Conservation (phyloP, 2,113 vertebrate species). For the Propithecus coquereli region DNA sequence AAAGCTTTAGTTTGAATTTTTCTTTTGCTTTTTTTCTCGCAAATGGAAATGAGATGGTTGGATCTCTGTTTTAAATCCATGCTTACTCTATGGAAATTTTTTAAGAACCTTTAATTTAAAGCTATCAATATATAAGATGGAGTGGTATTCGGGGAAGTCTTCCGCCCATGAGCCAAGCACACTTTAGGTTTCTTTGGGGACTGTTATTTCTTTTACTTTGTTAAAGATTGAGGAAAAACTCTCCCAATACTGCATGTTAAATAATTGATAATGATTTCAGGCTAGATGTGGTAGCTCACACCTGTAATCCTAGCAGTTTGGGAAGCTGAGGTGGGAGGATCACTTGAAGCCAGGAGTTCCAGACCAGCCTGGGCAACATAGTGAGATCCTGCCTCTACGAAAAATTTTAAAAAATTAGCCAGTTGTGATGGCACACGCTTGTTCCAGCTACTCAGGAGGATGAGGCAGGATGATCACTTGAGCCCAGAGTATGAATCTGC, state of each 20-base stretch:
- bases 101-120: not conserved
- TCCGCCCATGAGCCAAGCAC: not conserved
- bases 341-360: too few relatives aligned
- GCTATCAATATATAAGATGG: not conserved
- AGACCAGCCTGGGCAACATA: too few relatives aligned
- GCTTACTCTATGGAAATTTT: not conserved
- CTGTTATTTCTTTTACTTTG: not conserved
- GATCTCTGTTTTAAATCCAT: not conserved
- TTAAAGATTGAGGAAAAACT: not conserved
- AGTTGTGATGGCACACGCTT: too few relatives aligned
- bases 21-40: not conserved
- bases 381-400: too few relatives aligned
- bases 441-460: too few relatives aligned
- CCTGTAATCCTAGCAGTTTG: too few relatives aligned
- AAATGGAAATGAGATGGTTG: not conserved
- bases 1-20: not conserved
- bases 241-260: not conserved
- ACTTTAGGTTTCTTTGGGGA: not conserved
- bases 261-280: not conserved
- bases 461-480: too few relatives aligned
- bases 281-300: too few relatives aligned
- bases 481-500: too few relatives aligned
- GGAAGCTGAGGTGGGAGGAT: too few relatives aligned
- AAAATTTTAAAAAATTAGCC: too few relatives aligned
- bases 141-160: not conserved